Conservation (phyloP, 2,797 vertebrate species). For the Ficedula albicollis region DNA sequence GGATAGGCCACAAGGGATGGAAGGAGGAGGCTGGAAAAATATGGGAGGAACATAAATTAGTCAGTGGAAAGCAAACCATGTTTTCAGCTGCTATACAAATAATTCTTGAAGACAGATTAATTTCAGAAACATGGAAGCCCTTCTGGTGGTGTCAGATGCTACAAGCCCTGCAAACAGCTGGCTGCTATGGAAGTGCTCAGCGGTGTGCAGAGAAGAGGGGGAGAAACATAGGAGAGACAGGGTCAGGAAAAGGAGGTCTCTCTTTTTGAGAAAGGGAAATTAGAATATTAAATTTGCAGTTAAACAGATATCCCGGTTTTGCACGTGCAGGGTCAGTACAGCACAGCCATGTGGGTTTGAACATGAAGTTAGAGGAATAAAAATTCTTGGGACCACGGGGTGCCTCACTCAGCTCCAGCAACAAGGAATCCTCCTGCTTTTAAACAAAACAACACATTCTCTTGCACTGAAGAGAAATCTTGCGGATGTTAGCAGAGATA, state of each 20-base stretch:
- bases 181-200: not conserved
- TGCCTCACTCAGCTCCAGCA: not conserved
- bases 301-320: not conserved
- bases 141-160: not conserved
- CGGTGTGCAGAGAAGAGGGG: not conserved
- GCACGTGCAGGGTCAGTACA: not conserved
- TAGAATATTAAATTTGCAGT: not conserved
- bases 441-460: not conserved
- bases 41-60: not conserved
- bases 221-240: not conserved
- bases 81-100: not conserved
- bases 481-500: not conserved
- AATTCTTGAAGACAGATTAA: not conserved
- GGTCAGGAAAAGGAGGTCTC: not conserved
- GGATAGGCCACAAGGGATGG: not conserved
- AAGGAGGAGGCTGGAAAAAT: not conserved
- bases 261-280: not conserved
- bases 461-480: not conserved
- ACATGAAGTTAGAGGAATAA: not conserved
- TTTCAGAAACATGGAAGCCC: not conserved
- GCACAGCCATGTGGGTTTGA: not conserved
- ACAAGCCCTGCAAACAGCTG: fast-evolving
- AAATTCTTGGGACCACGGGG: not conserved
- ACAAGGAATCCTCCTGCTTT: not conserved
- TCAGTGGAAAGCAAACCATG: not conserved